Evolutionary conservation across 1,140 invertebrate species (phyloP).

Genomic region (Temnothorax longispinosus): DNA sequence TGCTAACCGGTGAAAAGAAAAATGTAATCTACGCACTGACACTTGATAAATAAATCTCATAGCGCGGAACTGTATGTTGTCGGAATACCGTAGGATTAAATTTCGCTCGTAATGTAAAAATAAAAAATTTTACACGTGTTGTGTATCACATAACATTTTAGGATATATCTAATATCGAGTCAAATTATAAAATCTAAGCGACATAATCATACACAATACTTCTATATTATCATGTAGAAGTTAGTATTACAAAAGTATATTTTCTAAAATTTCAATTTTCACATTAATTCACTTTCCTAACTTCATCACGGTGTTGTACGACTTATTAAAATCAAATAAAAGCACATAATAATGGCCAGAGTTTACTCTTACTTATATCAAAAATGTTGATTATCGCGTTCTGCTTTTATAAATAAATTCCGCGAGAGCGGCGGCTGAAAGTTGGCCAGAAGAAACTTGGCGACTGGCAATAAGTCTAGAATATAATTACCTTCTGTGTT

Average conservation of each 20-base stretch:
- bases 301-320: background rate
- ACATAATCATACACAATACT: background rate
- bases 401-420: constrained; percentile 42
- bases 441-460: constrained; percentile 22
- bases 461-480: constrained; percentile 33
- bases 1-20: background rate
- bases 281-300: constrained; percentile 12
- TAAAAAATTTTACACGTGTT: background rate
- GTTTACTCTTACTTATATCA: background rate
- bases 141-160: background rate
- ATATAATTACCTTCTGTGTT: constrained; percentile 70
- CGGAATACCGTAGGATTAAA: background rate
- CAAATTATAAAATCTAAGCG: background rate
- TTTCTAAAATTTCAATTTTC: background rate
- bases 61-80: background rate
- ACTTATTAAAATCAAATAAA: constrained; percentile 32
- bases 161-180: background rate
- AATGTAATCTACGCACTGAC: background rate
- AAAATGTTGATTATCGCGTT: constrained; percentile 40
- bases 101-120: background rate
- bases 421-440: background rate
- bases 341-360: background rate
- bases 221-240: background rate
- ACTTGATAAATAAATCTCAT: background rate
- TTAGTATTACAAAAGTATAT: background rate